Base-by-base conservation (phyloP, 2,797 vertebrate genomes). In the Alosa sapidissima region DNA sequence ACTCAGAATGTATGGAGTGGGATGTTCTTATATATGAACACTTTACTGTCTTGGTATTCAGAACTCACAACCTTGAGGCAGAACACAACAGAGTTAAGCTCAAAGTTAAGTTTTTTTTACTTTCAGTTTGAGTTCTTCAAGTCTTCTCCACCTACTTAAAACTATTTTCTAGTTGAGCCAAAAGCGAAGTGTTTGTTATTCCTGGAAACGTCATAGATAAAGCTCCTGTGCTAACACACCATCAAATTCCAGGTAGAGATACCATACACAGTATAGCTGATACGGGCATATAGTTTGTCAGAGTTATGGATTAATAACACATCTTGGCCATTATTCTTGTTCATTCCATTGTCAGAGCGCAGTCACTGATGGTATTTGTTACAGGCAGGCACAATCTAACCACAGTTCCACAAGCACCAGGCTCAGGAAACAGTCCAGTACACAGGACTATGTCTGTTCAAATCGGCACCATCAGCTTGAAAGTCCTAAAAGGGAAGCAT, bases 321-420 rank as follows among this genome's bases (percentile, higher is more conserved):
- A 45, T 78, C 16, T 45, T 5, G 11, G 33, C 16, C 36, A 21
- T 78, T 19, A 75, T 3, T 41, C 16, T 78, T 78, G 14, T 19
- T 36, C 36, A n/a, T 65, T 19, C n/a, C 16, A 75, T 1, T 24
- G 58, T 24, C n/a, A 62, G 72, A 78, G 41, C 2, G 41, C 72
- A 47, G 72, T 78, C 72, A 78, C 36, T 78, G 65, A 72, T 72
- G 19, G 16, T 16, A 21, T 41, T 75, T 72, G 45, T 78, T 78
- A 78, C 72, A 47, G 16, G 16, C 41, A 41, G 19, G 41, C 72
- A 47, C 16, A 55, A 5, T 0, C 68, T 75, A 75, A 14, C 14
- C 10, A 45, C 41, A 47, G 36, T 36, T 78, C 41, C 16, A 47
- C 72, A 19, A 78, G 41, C 5, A 19, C 72, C 72, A 47, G 72